Percentiles rank a stretch among this genome's conserved stretches.
phyloP scores from a whole-genome alignment of 2,113 vertebrate species.

The Serilophus lunatus region DNA sequence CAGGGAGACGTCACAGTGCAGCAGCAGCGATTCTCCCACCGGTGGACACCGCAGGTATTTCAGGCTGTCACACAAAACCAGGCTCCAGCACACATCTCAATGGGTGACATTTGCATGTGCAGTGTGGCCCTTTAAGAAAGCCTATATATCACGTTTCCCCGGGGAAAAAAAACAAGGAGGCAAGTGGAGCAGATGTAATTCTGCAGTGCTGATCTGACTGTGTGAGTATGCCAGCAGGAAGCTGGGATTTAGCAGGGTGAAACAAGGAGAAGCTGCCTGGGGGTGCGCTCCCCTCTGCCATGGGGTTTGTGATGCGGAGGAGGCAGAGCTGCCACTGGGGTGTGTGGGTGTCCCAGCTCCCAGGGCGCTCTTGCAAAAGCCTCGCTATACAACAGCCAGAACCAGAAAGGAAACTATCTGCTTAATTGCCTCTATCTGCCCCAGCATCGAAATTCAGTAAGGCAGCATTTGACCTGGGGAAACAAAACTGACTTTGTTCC shows the following conservation, averaged over 20 bases:
- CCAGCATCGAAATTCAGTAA: neutral
- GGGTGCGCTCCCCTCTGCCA: accelerated
- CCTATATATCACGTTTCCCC: neutral
- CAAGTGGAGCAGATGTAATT: neutral
- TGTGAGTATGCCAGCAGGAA: neutral
- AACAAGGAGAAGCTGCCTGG: neutral
- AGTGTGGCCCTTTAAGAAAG: neutral
- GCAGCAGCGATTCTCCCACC: accelerated
- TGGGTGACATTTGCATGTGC: neutral
- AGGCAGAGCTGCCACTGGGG: neutral
- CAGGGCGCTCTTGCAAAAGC: neutral
- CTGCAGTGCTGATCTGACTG: neutral
- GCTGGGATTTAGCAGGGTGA: neutral
- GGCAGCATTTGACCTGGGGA: neutral
- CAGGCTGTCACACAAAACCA: accelerated
- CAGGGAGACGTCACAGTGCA: neutral
- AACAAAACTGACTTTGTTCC: neutral
- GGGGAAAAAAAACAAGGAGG: neutral
- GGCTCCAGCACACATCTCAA: accelerated
- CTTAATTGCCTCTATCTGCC: neutral
- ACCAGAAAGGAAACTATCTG: neutral
- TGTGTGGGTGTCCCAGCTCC: neutral
- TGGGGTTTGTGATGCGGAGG: neutral
- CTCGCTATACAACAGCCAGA: neutral
- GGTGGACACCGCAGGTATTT: accelerated